A percentile compares a stretch with the other conserved stretches of the same genome.
Evolutionary conservation across 35 echinoderm and acorn worm species (phyloP).

Genomic region (Diadema setosum): DNA sequence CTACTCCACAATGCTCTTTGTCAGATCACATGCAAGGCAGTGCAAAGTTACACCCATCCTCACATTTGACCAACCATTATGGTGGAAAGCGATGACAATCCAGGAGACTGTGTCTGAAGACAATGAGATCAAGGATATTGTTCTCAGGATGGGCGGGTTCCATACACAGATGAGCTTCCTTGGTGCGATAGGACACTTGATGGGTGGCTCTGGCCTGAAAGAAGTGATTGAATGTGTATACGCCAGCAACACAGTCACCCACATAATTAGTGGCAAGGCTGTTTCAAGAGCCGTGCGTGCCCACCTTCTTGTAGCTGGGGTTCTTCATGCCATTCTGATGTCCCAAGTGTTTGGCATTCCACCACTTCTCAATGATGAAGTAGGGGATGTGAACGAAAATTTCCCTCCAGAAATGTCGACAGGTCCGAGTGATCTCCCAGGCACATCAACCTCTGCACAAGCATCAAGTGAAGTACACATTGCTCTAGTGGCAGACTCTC

Average conservation of each 20-base stretch:
- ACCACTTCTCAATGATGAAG: background rate
- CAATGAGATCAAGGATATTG: background rate
- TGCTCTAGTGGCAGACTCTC: background rate
- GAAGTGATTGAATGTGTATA: constrained; percentile 36
- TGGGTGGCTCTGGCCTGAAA: constrained; percentile 34
- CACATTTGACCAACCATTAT: constrained; percentile 65
- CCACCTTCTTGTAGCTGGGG: constrained; percentile 50
- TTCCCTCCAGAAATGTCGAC: background rate
- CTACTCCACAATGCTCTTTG: constrained; percentile 51
- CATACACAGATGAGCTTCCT: constrained; percentile 71
- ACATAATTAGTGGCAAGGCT: constrained; percentile 55
- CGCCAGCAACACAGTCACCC: constrained; percentile 30
- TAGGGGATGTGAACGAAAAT: background rate
- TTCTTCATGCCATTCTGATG: constrained; percentile 20
- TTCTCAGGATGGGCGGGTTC: constrained; percentile 48
- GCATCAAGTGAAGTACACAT: background rate
- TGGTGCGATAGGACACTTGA: constrained; percentile 37
- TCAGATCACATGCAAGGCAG: constrained; percentile 6
- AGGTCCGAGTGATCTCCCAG: background rate
- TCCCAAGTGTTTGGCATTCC: background rate
- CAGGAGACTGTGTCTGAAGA: background rate
- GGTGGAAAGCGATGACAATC: constrained; percentile 50
- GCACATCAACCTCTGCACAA: background rate
- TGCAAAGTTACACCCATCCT: constrained; percentile 36
- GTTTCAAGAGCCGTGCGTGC: constrained; percentile 23